Conservation (phyloP, 30 jellyfish, hydroid and myxozoan species). For the Calvadosia cruxmelitensis region DNA sequence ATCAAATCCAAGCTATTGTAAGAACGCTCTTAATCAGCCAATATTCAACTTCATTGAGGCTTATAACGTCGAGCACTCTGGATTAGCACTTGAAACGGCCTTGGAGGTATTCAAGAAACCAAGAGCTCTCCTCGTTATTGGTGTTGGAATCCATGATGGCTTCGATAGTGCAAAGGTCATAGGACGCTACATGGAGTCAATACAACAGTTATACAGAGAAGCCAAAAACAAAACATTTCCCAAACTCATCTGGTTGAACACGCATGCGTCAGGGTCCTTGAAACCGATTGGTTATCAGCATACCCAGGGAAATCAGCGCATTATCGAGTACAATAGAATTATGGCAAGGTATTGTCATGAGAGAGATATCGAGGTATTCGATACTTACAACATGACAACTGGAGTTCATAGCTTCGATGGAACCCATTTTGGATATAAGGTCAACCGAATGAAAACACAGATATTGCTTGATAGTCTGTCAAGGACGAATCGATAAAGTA, state of each 20-base stretch:
- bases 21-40: conserved; percentile 14
- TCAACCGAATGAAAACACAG: conserved; percentile 52
- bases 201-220: conserved; percentile 9
- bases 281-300: conserved; percentile 63
- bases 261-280: conserved; percentile 78
- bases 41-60: conserved; percentile 64
- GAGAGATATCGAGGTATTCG: conserved; percentile 34
- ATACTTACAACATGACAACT: conserved; percentile 58
- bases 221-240: conserved; percentile 1
- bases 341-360: conserved; percentile 34
- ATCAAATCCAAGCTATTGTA: conserved; percentile 37
- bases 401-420: conserved; percentile 96
- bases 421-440: conserved; percentile 80
- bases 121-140: conserved; percentile 51
- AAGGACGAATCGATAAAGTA: not conserved
- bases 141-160: conserved; percentile 85
- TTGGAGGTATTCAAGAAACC: conserved; percentile 27
- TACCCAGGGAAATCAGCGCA: conserved; percentile 49
- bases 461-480: conserved; percentile 43
- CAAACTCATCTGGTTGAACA: conserved; percentile 58
- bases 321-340: conserved; percentile 21
- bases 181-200: conserved; percentile 30
- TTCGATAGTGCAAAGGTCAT: conserved; percentile 57
- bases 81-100: conserved; percentile 31
- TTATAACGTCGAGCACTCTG: conserved; percentile 20